Evolutionary conservation across 2,888 invertebrate species (phyloP).

Genomic region (Sminthurides aquaticus): DNA sequence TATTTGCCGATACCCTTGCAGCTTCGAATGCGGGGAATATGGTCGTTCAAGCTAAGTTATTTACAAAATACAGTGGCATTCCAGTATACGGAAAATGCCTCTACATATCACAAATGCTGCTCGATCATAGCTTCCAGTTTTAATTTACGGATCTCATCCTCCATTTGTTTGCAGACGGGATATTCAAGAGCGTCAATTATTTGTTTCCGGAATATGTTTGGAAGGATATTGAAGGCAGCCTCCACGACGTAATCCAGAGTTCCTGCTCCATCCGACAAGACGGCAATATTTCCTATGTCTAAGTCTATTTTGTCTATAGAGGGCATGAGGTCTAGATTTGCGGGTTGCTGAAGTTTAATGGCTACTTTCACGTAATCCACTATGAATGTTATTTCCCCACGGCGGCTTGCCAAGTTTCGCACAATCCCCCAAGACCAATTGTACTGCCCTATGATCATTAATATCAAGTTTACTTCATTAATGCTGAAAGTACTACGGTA

Average conservation of each 20-base stretch:
- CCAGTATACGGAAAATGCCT: too few relatives aligned
- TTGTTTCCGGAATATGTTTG: conserved; percentile 77
- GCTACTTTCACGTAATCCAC: conserved; percentile 46
- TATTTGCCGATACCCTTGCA: too few relatives aligned
- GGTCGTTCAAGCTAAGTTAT: too few relatives aligned
- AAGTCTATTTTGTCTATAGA: conserved; percentile 65
- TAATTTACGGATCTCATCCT: conserved; percentile 56
- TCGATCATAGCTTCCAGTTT: conserved; percentile 67
- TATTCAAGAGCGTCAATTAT: conserved; percentile 77
- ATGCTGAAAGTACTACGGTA: too few relatives aligned
- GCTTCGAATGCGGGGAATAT: too few relatives aligned
- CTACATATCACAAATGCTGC: too few relatives aligned
- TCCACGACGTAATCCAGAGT: conserved; percentile 76
- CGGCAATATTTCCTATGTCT: conserved; percentile 75
- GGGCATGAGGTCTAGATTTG: conserved; percentile 68
- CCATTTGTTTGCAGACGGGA: conserved; percentile 64
- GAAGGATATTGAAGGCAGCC: conserved; percentile 69
- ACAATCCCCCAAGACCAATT: conserved; percentile 49
- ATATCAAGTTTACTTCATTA: too few relatives aligned
- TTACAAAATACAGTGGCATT: too few relatives aligned
- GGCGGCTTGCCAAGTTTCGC: conserved; percentile 48
- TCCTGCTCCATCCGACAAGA: conserved; percentile 76
- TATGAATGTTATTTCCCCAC: conserved; percentile 40
- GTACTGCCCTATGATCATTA: conserved; percentile 32
- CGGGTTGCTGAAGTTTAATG: conserved; percentile 62